Base-by-base conservation (phyloP, 2,888 invertebrate species). In the Deilephila porcellus region DNA sequence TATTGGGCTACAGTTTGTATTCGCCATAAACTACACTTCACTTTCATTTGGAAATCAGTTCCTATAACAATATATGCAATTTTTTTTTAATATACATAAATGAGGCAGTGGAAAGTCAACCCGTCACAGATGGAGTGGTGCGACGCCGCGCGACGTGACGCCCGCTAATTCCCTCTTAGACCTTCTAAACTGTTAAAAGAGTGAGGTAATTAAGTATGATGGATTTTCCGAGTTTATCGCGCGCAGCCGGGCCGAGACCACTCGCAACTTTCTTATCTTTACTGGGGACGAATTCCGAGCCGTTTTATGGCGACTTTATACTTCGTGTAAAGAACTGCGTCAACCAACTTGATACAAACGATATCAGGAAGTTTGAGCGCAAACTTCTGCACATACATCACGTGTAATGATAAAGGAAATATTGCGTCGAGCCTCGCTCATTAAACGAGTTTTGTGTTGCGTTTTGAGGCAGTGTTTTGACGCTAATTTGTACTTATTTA, bases 121-220 rank as follows among this genome's bases (percentile, higher is more conserved):
- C 14, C 67, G 64, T 67, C 78, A 77, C 71, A 77, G 74, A 75
- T 82, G 83, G 88, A 87, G 86, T 76, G 86, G 84, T 86, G 86
- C 87, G 87, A 86, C 88, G 85, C 86, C 85, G 80, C 78, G 83
- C 83, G 83, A 84, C 86, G 86, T 87, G 89, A 90, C 90, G 89
- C 85, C 87, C 87, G 87, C 88, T 90, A 88, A 91, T 91, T 90
- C 87, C 85, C 85, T 84, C 88, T 88, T 86, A 83, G 85, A 82
- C 81, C 87, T 88, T 87, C 88, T 88, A 88, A 91, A 90, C 90
- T 89, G 90, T 90, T 90, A 91, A 90, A 91, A 91, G 90, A 90
- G 91, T 90, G 85, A 89, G 91, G 90, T 92, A 92, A 93, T 92
- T 93, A 92, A 91, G 88, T 90, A 91, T 93, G 92, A 93, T 93